phyloP scores from a whole-genome alignment of 2,113 vertebrate species.

The Lamprologus tigripictilis region DNA sequence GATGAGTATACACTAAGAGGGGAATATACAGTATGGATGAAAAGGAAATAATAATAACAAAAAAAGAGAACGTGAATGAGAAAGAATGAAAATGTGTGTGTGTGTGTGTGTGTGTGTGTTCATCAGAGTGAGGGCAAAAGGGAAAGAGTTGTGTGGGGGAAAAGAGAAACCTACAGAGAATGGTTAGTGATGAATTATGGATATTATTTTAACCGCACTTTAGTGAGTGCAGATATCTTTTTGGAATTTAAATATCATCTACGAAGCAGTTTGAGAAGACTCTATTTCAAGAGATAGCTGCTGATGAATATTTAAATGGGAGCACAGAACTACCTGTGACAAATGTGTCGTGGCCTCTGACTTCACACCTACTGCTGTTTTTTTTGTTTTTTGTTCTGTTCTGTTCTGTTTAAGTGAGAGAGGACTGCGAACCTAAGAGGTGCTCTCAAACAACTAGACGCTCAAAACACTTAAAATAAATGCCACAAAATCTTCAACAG shows the following conservation, averaged over 20 bases:
- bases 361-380: neutral
- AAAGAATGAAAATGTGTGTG: neutral
- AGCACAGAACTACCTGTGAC: neutral
- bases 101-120: neutral
- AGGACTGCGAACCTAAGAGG: neutral
- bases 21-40: neutral
- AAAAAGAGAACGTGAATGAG: neutral
- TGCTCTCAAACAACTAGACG: neutral
- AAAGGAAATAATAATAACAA: neutral
- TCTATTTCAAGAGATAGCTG: slow-evolving; percentile 23
- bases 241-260: slow-evolving; percentile 44
- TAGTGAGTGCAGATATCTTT: slow-evolving; percentile 20
- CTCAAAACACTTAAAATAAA: neutral
- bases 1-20: neutral
- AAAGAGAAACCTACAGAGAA: slow-evolving; percentile 30
- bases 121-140: neutral
- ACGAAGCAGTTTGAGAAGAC: slow-evolving; percentile 24
- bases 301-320: slow-evolving; percentile 38
- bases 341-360: slow-evolving; percentile 9
- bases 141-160: neutral
- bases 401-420: neutral
- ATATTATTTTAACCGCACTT: slow-evolving; percentile 30
- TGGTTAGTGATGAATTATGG: slow-evolving; percentile 41
- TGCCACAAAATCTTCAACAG: neutral
- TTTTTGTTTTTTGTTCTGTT: neutral